Base-by-base conservation (phyloP, 2,888 invertebrate genomes). In the Liopterus haemorrhoidalis region DNA sequence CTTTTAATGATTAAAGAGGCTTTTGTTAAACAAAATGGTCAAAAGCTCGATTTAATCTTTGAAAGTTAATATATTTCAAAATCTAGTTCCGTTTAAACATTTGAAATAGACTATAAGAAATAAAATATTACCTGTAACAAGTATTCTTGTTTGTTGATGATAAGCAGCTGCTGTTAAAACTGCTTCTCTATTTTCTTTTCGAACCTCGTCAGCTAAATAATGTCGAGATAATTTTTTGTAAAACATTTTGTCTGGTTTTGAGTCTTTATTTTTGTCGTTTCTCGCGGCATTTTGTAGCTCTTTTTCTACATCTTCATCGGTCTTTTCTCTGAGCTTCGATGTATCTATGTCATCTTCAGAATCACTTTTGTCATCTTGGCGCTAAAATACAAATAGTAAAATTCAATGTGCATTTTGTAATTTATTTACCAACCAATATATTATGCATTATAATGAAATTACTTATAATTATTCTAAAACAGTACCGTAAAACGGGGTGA, bases 91-190 rank as follows among this genome's bases (percentile, higher is more conserved):
- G n/a, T n/a, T n/a, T n/a, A n/a, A n/a, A n/a, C n/a, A n/a, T n/a
- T n/a, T n/a, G n/a, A n/a, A n/a, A n/a, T n/a, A n/a, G n/a, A n/a
- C 24, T 35, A 25, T 27, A 31, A 31, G 11, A 25, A 30, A 33
- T 28, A 20, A 42, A 20, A 39, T 36, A 27, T 45, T 53, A 76
- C 77, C 77, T 22, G 87, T 82, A 0, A 96, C 87, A 41, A 99
- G 70, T 52, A 97, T 77, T 63, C 82, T 84, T 0, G 81, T 81
- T 2, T 76, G 71, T 53, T 78, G 78, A 64, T 95, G 90, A 66
- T 90, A 97, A 32, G 85, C 82, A 0, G 85, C 85, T 1, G 91
- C 78, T 0, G 92, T 87, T 1, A 97, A 66, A 41, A 73, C 67
- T 0, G 82, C 80, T 50, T 79, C 73, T 31, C 70, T 71, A 53